Percentiles rank a stretch among this genome's conserved stretches.
These are phyloP conservation scores for Metopia argyrocephala DNA, from an alignment of 2,888 invertebrate species.

Conservation along the genomic window DNA sequence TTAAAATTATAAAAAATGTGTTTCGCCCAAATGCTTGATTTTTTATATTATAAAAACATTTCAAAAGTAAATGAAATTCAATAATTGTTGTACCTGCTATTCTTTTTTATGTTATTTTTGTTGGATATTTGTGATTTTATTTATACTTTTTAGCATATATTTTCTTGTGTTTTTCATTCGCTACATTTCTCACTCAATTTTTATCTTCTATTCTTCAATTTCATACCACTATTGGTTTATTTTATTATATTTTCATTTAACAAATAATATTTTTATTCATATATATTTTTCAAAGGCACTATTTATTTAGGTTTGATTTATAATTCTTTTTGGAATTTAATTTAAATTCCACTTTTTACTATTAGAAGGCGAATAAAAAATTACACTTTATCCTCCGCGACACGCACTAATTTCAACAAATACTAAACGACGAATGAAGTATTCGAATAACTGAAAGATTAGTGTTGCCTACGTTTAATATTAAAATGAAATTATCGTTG, in stretches of 20 bases:
- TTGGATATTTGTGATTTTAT: neutral
- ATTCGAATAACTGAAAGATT: conserved; percentile 44
- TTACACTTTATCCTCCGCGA: conserved; percentile 28
- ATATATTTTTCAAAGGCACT: conserved; percentile 44
- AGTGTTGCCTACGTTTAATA: conserved; percentile 2
- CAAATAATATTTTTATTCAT: neutral
- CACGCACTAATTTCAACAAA: conserved; percentile 27
- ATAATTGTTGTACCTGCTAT: neutral
- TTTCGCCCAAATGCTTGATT: no score
- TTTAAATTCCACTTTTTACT: conserved; percentile 19
- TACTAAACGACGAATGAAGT: conserved; percentile 55
- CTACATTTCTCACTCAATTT: conserved; percentile 26
- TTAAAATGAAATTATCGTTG: neutral
- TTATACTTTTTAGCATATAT: conserved; percentile 4
- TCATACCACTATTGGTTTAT: neutral
- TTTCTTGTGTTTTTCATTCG: conserved; percentile 31
- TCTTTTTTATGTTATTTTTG: conserved; percentile 9
- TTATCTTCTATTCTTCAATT: conserved; percentile 5
- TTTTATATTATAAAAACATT: conserved; percentile 18
- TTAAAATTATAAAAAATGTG: neutral
- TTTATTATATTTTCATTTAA: conserved; percentile 22
- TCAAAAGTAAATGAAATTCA: conserved; percentile 10
- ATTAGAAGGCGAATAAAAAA: conserved; percentile 8
- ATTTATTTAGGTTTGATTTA: conserved; percentile 6
- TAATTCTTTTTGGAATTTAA: conserved; percentile 12